Evolutionary conservation across 2,113 vertebrate species (phyloP), one percentile per base, ranked within the genome.

Genomic region (Gallinago undulata): DNA sequence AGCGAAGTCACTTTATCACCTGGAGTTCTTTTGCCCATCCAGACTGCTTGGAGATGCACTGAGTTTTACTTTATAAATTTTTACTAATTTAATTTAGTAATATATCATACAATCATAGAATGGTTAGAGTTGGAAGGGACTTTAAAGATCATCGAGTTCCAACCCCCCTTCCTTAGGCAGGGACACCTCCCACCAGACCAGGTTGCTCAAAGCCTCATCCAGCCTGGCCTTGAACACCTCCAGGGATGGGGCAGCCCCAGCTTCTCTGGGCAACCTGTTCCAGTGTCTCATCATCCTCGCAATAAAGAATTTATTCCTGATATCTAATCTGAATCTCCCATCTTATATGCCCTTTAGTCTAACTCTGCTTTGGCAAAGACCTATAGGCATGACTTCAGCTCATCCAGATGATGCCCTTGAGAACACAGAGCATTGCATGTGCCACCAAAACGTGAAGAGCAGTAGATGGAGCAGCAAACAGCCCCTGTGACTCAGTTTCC

Each of bases 401-500:
- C 75, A 88, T 21, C 30, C 41, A 63, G 47, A 5, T 21, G 67
- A 82, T 70, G 66, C 13, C 41, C 51, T 87, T 87, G 39, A 68
- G 21, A 87, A 13, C 74, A 45, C 1, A 2, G 85, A 83, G 57
- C 23, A 76, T 53, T 35, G 23, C 76, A 6, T 59, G 37, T 47
- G 4, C 77, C 47, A 47, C 51, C 51, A 17, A 47, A 78, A 70
- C 0, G 1, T 51, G 47, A 60, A 84, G 37, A 60, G 60, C 51
- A 35, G 37, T 5, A 55, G 80, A 43, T 18, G 8, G 6, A 90
- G 59, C 41, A 80, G 19, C 21, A 74, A 75, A 41, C 56, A 89
- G 62, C 15, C 23, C 68, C n/a, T 1, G 4, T 96, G 95, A 95
- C 43, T 96, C 84, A 91, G 62, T 62, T 96, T 84, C 35, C 62